Evolutionary conservation across 2,888 invertebrate genomes (phyloP).

Genomic region (Mythimna loreyi): DNA sequence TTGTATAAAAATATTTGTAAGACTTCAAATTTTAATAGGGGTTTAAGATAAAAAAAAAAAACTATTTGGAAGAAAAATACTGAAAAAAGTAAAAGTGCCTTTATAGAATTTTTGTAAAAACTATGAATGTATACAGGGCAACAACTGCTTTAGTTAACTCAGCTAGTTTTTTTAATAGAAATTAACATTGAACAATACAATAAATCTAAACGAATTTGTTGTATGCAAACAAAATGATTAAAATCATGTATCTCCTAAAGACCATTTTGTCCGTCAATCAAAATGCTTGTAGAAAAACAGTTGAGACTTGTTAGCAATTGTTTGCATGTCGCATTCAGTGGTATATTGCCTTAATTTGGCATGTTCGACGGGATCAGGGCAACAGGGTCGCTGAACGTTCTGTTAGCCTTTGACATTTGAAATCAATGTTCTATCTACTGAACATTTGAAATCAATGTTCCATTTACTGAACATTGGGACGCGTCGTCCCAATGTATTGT

Average conservation of each 20-base stretch:
- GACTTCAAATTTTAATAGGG: background rate
- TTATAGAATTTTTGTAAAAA: background rate
- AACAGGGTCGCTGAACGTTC: conserved; percentile 61
- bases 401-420: conserved; percentile 68
- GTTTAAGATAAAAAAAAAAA: background rate
- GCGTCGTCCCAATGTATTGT: conserved; percentile 6
- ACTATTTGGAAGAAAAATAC: too few relatives aligned
- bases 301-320: conserved; percentile 59
- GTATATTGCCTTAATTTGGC: conserved; percentile 73
- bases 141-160: background rate
- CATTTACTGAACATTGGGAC: conserved; percentile 5
- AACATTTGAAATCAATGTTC: conserved; percentile 51
- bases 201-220: conserved; percentile 66
- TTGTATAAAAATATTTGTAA: background rate
- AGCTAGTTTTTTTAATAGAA: background rate
- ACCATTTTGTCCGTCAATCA: conserved; percentile 83
- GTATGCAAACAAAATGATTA: conserved; percentile 80
- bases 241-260: conserved; percentile 79
- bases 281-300: conserved; percentile 70
- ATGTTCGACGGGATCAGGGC: conserved; percentile 67
- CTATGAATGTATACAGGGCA: background rate
- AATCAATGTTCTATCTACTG: conserved; percentile 50
- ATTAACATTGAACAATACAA: background rate
- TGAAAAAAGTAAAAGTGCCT: too few relatives aligned
- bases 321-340: conserved; percentile 53